phyloP scores from a whole-genome alignment of 2,888 invertebrate genomes.

The Drosophila mimica region DNA sequence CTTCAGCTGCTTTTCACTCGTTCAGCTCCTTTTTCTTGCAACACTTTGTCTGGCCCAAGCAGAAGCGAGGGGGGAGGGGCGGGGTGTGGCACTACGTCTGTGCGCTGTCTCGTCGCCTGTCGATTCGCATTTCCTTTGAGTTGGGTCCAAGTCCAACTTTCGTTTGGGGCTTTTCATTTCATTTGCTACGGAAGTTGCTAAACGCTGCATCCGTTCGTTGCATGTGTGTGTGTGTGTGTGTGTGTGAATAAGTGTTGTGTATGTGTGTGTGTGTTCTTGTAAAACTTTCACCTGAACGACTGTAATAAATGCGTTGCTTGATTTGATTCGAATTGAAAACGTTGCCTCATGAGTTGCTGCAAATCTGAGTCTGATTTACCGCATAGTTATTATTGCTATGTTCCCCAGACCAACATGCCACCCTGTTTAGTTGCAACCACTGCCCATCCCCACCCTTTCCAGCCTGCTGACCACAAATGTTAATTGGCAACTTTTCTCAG shows the following conservation, averaged over 20 bases:
- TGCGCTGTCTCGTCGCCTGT: constrained; percentile 72
- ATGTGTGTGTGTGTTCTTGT: constrained; percentile 8
- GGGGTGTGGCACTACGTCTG: constrained; percentile 45
- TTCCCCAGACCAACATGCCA: not conserved
- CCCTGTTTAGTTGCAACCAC: not conserved
- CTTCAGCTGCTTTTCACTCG: constrained; percentile 11
- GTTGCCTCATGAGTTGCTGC: constrained; percentile 60
- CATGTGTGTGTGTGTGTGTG: constrained; percentile 3
- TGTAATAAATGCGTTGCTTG: constrained; percentile 55
- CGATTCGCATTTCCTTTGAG: constrained; percentile 66
- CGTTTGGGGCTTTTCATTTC: constrained; percentile 64
- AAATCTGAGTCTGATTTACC: constrained; percentile 48
- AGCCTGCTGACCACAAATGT: not conserved
- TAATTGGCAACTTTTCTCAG: constrained; percentile 49
- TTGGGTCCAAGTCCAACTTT: constrained; percentile 64
- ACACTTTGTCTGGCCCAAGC: constrained; percentile 23
- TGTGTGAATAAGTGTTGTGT: not conserved
- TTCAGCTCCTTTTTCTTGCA: constrained; percentile 1
- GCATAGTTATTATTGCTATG: constrained; percentile 34
- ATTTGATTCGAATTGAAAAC: constrained; percentile 70
- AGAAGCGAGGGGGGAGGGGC: not conserved
- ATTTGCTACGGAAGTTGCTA: constrained; percentile 41
- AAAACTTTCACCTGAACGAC: constrained; percentile 58
- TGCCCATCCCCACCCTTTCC: not conserved
- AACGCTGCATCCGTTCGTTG: constrained; percentile 51